Evolutionary conservation across 1,140 invertebrate genomes (phyloP).

Genomic region (Antheraea mylitta): DNA sequence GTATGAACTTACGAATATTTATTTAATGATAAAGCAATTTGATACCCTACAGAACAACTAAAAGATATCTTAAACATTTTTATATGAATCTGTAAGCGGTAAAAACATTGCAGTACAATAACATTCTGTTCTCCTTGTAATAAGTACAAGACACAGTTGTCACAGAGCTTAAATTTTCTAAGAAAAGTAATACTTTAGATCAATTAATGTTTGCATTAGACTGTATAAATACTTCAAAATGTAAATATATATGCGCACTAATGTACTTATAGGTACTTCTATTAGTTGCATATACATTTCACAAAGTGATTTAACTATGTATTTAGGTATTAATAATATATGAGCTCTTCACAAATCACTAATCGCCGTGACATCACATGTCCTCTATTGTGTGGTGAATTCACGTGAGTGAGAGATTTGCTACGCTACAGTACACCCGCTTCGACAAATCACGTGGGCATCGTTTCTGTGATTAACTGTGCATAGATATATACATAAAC

Average conservation of each 20-base stretch:
- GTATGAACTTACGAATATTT: too few relatives aligned
- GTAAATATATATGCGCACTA: too few relatives aligned
- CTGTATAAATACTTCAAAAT: too few relatives aligned
- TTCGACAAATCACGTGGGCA: background rate
- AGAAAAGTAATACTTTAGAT: too few relatives aligned
- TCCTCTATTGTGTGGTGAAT: background rate
- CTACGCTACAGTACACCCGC: background rate
- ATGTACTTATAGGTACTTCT: too few relatives aligned
- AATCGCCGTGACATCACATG: background rate
- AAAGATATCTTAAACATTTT: background rate
- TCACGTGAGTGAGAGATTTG: background rate
- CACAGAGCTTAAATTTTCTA: too few relatives aligned
- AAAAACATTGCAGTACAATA: background rate
- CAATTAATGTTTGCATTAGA: too few relatives aligned
- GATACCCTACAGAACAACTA: background rate
- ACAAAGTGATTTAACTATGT: too few relatives aligned
- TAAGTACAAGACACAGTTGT: too few relatives aligned
- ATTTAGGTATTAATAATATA: background rate
- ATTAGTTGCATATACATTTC: too few relatives aligned
- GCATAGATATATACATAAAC: background rate
- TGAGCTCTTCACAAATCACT: background rate
- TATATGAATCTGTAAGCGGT: background rate
- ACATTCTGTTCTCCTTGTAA: too few relatives aligned
- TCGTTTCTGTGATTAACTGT: background rate
- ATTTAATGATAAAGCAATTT: too few relatives aligned